phyloP scores from a whole-genome alignment of 2,888 invertebrate species.

The Nymphalis c-album region DNA sequence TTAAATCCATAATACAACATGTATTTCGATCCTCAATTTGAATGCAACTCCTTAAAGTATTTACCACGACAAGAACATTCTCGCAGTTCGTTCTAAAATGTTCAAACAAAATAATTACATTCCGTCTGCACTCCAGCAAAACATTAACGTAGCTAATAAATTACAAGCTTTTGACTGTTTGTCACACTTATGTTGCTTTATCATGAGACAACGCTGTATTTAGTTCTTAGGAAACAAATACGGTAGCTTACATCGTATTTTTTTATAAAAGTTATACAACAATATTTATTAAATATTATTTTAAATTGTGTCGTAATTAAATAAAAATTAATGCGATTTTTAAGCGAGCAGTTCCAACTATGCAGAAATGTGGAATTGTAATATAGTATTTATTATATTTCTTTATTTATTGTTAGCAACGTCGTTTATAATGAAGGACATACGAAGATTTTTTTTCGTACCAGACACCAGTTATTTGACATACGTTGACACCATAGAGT shows the following conservation, averaged over 20 bases:
- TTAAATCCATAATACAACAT: too few species aligned
- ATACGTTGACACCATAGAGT: too few species aligned
- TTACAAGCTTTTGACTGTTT: conserved; percentile 57
- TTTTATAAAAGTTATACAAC: background rate
- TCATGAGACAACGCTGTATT: conserved; percentile 39
- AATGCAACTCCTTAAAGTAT: conserved; percentile 2
- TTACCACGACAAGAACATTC: background rate
- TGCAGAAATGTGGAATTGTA: too few species aligned
- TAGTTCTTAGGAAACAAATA: conserved; percentile 14
- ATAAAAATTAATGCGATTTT: too few species aligned
- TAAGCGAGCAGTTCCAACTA: too few species aligned
- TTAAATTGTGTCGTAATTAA: too few species aligned
- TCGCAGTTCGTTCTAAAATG: conserved; percentile 27
- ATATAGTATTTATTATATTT: too few species aligned
- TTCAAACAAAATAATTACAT: conserved; percentile 46
- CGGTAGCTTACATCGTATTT: background rate
- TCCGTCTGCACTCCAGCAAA: conserved; percentile 54
- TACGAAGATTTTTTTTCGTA: too few species aligned
- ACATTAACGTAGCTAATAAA: conserved; percentile 61
- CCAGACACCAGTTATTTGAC: too few species aligned
- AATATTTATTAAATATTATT: background rate
- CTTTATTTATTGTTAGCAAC: too few species aligned
- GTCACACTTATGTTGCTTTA: conserved; percentile 55
- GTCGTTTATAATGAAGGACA: too few species aligned
- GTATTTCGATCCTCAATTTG: background rate